Conservation (phyloP, 2,888 invertebrate genomes). For the Hyppa rectilinea region DNA sequence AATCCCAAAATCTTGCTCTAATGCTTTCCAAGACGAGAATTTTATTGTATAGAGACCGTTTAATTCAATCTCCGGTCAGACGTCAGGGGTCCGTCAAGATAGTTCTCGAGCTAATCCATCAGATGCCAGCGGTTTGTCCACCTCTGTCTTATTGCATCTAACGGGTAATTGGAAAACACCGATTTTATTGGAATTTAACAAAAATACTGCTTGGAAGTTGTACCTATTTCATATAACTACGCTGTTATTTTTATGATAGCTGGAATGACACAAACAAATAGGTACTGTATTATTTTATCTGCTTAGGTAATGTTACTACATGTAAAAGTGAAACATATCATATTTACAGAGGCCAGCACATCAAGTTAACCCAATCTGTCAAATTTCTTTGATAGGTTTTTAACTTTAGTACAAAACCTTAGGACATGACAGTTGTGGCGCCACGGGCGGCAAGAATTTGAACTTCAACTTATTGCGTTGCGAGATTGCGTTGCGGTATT, state of each 20-base stretch:
- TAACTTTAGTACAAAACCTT: no score
- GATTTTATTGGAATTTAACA: constrained; percentile 9
- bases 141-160: constrained; percentile 1
- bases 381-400: no score
- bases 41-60: constrained; percentile 49
- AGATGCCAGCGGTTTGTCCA: constrained; percentile 53
- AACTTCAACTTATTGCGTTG: no score
- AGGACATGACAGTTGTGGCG: no score
- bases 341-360: no score
- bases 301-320: no score
- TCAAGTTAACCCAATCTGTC: no score
- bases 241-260: not conserved
- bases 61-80: constrained; percentile 76
- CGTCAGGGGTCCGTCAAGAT: constrained; percentile 77
- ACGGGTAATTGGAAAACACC: constrained; percentile 13
- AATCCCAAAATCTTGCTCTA: constrained; percentile 11
- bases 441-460: no score
- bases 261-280: not conserved
- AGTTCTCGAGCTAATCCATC: constrained; percentile 79
- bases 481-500: no score
- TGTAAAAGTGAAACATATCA: no score
- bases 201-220: not conserved
- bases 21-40: constrained; percentile 22
- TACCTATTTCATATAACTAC: not conserved
- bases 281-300: no score